These are phyloP conservation scores for Alectoris magna DNA, from an alignment of 2,797 vertebrate species.

Conservation along the genomic window DNA sequence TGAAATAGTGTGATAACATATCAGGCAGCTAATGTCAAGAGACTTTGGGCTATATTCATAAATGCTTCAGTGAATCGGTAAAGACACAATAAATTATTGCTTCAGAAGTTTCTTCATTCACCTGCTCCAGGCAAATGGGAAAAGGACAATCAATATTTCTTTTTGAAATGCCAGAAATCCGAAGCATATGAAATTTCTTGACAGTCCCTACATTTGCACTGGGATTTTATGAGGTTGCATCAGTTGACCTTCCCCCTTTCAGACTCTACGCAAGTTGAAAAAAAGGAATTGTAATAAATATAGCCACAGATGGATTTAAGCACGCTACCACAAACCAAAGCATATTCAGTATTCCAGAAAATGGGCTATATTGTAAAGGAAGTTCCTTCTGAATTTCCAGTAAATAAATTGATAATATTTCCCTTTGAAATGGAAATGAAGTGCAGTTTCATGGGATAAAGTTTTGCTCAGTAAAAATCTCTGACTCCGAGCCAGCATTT, in stretches of 20 bases:
- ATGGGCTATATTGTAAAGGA: neutral
- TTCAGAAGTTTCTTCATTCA: constrained; percentile 63
- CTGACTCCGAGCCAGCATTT: neutral
- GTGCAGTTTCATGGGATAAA: neutral
- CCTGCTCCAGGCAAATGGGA: constrained; percentile 56
- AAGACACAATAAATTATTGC: constrained; percentile 60
- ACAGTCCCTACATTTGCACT: constrained; percentile 35
- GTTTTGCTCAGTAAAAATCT: neutral
- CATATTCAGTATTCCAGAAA: constrained; percentile 10
- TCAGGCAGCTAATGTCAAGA: constrained; percentile 35
- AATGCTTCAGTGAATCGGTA: constrained; percentile 48
- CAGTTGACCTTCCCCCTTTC: constrained; percentile 30
- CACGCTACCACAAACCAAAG: neutral
- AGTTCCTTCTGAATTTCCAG: constrained; percentile 6
- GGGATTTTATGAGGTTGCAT: constrained; percentile 35
- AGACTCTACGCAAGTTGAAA: constrained; percentile 31
- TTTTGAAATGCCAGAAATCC: constrained; percentile 60
- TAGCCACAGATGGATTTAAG: neutral
- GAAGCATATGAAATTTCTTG: constrained; percentile 39
- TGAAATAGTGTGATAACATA: constrained; percentile 52
- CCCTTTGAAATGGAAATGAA: constrained; percentile 11
- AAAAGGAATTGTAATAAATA: constrained; percentile 39
- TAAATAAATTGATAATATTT: neutral
- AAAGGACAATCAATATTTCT: constrained; percentile 61
- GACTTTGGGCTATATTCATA: constrained; percentile 55